Percentiles rank a stretch among this genome's conserved stretches.
phyloP scores from a whole-genome alignment of 2,113 vertebrate species.

The Elanus axillaris region DNA sequence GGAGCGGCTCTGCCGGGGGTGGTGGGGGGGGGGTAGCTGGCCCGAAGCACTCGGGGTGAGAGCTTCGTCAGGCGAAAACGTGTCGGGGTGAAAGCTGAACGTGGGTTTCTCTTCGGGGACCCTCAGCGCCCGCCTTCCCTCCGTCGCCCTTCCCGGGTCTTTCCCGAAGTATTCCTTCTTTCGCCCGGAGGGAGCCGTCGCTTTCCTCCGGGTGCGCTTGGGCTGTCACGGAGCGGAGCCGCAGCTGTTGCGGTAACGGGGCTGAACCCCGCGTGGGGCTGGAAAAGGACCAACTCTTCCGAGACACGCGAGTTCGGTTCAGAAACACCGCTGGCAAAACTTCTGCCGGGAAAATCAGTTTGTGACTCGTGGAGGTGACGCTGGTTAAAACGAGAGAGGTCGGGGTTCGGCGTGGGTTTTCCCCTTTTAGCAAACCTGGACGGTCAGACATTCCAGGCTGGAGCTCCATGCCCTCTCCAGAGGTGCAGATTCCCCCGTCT shows the following conservation, averaged over 20 bases:
- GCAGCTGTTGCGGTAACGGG: too few species aligned
- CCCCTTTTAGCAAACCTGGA: neutral
- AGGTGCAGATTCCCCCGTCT: rapidly evolving
- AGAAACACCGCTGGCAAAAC: neutral
- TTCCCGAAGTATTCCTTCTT: neutral
- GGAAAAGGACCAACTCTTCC: neutral
- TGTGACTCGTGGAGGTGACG: neutral
- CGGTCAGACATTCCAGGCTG: too few species aligned
- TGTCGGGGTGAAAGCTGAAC: rapidly evolving
- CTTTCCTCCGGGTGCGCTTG: rapidly evolving
- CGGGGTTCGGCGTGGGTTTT: neutral
- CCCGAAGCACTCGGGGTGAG: rapidly evolving
- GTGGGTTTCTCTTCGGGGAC: rapidly evolving
- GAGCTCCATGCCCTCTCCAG: neutral
- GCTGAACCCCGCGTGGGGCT: rapidly evolving
- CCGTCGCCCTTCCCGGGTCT: too few species aligned
- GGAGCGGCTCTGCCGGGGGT: neutral
- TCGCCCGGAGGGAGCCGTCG: rapidly evolving
- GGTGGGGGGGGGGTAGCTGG: too few species aligned
- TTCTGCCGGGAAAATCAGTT: neutral
- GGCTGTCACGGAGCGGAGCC: rapidly evolving
- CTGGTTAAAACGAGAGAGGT: neutral
- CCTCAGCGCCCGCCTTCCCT: rapidly evolving
- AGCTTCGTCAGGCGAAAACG: rapidly evolving
- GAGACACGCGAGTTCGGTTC: rapidly evolving